Base-by-base conservation (phyloP, 1,140 invertebrate species). In the Drusus annulatus region DNA sequence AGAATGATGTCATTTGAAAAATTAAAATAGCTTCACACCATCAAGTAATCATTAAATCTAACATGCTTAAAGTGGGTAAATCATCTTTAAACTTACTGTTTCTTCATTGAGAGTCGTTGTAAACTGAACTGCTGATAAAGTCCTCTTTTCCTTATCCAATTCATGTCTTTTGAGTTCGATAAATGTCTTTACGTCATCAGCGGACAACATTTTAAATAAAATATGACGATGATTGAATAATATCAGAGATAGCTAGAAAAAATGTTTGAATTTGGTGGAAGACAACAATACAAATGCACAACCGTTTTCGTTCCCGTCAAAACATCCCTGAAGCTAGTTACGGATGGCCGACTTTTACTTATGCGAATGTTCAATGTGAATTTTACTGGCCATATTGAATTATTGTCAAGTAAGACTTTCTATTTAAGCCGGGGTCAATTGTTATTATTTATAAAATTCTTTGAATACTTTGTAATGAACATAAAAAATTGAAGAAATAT, bases 91-190 rank as follows among this genome's bases (percentile, higher is more conserved):
- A 13, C 54, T 7, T 19, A 58, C 54, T 17, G 17, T 58, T 58
- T 58, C 54, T 8, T 19, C 21, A 17, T 17, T 19, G n/a, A 19
- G 3, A 0, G 54, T 4, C 54, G 54, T 21, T 17, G 21, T 17
- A 17, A 19, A 21, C 21, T 21, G 54, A 58, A 58, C 17, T 58
- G 17, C 21, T 19, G 17, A 19, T 19, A 58, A 19, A 10, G 21
- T 58, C 54, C 36, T 51, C 63, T 69, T 78, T 52, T 78, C 76
- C 31, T 56, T 69, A 13, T 68, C 23, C 23, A 78, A 69, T 69
- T 78, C 62, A 17, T 58, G 10, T 19, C 63, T 54, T 60, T 78
- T 78, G 23, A 78, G 25, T 54, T 78, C 63, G 10, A 78, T 23
- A 50, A 78, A 78, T 52, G 69, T 78, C 28, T 60, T 68, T 45